Percentiles rank a stretch among this genome's conserved stretches.
These are phyloP conservation scores for Teleogryllus oceanicus DNA, from an alignment of 2,888 invertebrate species.

Conservation along the genomic window DNA sequence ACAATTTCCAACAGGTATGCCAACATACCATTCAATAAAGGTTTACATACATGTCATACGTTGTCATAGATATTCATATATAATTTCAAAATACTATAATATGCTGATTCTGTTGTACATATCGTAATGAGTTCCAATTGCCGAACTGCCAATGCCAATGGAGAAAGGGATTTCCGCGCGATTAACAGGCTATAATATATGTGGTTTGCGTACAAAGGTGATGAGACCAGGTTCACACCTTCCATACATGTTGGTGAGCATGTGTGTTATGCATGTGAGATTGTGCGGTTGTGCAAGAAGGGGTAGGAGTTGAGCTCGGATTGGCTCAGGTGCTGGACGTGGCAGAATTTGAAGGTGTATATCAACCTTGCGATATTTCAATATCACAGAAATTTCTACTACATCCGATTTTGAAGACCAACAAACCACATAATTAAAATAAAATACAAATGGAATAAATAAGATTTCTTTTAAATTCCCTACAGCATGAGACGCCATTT, in stretches of 20 bases:
- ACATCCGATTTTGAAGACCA: too few relatives aligned
- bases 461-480: too few relatives aligned
- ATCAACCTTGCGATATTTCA: too few relatives aligned
- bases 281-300: conserved; percentile 6
- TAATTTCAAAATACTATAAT: neutral
- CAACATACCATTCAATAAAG: conserved; percentile 18
- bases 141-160: too few relatives aligned
- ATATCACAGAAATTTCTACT: too few relatives aligned
- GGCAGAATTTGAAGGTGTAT: conserved; percentile 18
- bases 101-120: too few relatives aligned
- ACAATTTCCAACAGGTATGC: conserved; percentile 18
- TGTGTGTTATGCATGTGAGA: conserved; percentile 18
- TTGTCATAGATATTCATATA: neutral
- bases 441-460: too few relatives aligned
- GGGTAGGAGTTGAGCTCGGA: neutral
- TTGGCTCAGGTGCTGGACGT: neutral
- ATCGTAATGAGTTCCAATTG: too few relatives aligned
- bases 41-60: conserved; percentile 18
- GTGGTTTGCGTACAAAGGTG: neutral
- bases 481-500: too few relatives aligned
- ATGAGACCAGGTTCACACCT: neutral
- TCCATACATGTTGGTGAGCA: conserved; percentile 1
- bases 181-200: neutral
- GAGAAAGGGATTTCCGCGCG: too few relatives aligned
- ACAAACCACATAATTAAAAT: too few relatives aligned